These are phyloP conservation scores for Neostethus bicornis DNA, from an alignment of 2,797 vertebrate genomes.

Conservation along the genomic window DNA sequence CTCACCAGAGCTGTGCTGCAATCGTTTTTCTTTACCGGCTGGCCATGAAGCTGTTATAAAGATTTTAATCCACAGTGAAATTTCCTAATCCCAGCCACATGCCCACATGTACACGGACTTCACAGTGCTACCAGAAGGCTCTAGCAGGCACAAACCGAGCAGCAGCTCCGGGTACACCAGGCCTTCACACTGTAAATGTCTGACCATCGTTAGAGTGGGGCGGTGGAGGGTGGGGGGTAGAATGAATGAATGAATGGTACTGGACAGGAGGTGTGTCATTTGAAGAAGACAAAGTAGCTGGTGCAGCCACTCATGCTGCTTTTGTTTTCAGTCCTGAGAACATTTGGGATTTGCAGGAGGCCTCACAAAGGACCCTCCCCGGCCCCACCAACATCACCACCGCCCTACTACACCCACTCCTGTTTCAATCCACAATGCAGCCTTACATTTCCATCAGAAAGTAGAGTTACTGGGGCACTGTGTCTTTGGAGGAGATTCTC, in stretches of 20 bases:
- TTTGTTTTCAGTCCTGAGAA: constrained; percentile 69
- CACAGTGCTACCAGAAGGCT: constrained; percentile 51
- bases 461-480: constrained; percentile 37
- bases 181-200: constrained; percentile 7
- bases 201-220: not conserved
- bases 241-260: constrained; percentile 12
- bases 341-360: constrained; percentile 63
- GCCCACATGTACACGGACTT: constrained; percentile 69
- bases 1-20: constrained; percentile 46
- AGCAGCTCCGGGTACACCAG: not conserved
- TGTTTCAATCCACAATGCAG: constrained; percentile 41
- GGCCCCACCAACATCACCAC: constrained; percentile 55
- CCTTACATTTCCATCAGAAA: constrained; percentile 75
- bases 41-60: constrained; percentile 61
- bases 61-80: constrained; percentile 82
- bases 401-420: constrained; percentile 34
- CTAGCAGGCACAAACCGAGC: constrained; percentile 16
- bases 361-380: constrained; percentile 77
- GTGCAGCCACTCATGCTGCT: constrained; percentile 60
- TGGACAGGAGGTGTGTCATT: constrained; percentile 50
- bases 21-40: constrained; percentile 51
- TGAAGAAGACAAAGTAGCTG: constrained; percentile 45
- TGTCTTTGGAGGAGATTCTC: constrained; percentile 22
- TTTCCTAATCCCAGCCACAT: constrained; percentile 84
- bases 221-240: constrained; percentile 10